Evolutionary conservation across 2,888 invertebrate species (phyloP).

Genomic region (Leptura quadrifasciata): DNA sequence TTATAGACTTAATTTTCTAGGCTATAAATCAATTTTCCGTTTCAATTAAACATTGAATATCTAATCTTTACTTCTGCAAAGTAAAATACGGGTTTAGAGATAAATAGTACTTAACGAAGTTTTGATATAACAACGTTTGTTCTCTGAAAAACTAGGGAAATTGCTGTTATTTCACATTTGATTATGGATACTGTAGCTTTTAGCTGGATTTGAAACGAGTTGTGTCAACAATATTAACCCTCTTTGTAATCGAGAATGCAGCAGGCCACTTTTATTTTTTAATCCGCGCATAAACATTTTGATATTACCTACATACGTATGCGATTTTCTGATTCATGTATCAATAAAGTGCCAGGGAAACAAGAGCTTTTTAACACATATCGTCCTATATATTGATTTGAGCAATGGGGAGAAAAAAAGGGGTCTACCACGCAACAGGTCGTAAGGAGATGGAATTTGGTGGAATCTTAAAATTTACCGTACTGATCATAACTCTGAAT

Average conservation of each 20-base stretch:
- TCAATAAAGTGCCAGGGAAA: neutral
- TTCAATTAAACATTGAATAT: neutral
- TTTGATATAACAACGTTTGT: neutral
- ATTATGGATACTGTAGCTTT: neutral
- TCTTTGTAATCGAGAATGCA: neutral
- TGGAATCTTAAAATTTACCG: too few relatives aligned
- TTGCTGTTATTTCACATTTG: slow-evolving; percentile 8
- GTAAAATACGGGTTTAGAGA: neutral
- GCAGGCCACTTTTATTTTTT: slow-evolving; percentile 1
- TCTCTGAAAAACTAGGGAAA: slow-evolving; percentile 23
- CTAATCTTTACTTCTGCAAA: neutral
- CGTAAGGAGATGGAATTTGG: too few relatives aligned
- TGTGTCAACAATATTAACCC: slow-evolving; percentile 7
- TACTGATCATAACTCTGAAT: too few relatives aligned
- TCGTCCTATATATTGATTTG: too few relatives aligned
- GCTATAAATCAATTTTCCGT: neutral
- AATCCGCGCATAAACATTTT: neutral
- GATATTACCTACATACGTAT: neutral
- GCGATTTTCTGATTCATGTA: neutral
- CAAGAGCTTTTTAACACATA: neutral
- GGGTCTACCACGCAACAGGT: too few relatives aligned
- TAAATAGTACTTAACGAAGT: neutral
- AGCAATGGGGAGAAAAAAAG: too few relatives aligned
- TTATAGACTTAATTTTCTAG: too few relatives aligned
- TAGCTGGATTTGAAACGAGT: neutral